These are phyloP conservation scores for Macropodus opercularis DNA, from an alignment of 2,797 vertebrate genomes.

Conservation along the genomic window DNA sequence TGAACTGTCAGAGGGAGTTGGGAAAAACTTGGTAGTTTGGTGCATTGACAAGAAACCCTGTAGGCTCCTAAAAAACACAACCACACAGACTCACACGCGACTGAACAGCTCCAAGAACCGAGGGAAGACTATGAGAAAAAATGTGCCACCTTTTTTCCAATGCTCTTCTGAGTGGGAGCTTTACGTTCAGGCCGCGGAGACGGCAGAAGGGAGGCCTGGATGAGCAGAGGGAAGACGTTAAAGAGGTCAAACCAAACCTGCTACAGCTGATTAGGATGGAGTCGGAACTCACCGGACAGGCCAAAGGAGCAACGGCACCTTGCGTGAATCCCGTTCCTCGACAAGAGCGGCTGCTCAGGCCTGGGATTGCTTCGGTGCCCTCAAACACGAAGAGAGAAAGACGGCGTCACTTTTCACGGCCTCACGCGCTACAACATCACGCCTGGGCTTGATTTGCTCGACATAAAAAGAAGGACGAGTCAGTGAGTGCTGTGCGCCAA, in stretches of 20 bases:
- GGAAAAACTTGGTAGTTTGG: constrained; percentile 47
- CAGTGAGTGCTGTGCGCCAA: constrained; percentile 17
- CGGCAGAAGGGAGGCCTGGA: constrained; percentile 43
- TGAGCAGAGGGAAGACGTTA: constrained; percentile 21
- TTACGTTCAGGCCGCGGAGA: constrained; percentile 7
- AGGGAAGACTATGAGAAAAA: background rate
- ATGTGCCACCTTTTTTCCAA: constrained; percentile 60
- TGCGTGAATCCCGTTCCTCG: constrained; percentile 68
- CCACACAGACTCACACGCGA: background rate
- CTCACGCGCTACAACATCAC: background rate
- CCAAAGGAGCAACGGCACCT: constrained; percentile 33
- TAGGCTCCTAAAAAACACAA: constrained; percentile 61
- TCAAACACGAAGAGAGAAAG: constrained; percentile 40
- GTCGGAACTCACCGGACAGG: constrained; percentile 57
- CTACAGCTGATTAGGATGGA: background rate
- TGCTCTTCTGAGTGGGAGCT: constrained; percentile 5
- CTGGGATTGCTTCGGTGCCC: constrained; percentile 42
- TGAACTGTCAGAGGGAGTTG: constrained; percentile 40
- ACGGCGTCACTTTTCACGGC: constrained; percentile 12
- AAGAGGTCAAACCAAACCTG: background rate
- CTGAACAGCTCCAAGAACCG: background rate
- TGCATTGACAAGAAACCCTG: constrained; percentile 62
- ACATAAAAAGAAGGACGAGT: constrained; percentile 3
- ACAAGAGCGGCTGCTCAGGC: constrained; percentile 18
- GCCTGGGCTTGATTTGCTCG: background rate